A percentile compares a stretch with the other conserved stretches of the same genome.
Evolutionary conservation across 2,113 vertebrate species (phyloP).

Genomic region (Nothoprocta perdicaria): DNA sequence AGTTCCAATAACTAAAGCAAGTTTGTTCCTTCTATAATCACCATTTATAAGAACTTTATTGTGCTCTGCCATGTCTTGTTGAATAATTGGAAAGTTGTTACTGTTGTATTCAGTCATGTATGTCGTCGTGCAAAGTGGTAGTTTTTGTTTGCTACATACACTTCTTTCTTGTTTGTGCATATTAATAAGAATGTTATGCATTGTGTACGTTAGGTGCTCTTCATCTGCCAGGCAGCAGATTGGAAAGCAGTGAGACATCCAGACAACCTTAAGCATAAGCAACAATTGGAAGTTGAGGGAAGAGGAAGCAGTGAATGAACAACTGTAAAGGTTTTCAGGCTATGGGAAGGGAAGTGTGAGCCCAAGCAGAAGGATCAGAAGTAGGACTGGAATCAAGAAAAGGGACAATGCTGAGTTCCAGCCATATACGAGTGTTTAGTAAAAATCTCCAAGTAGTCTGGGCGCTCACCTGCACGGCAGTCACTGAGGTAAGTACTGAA

Average conservation of each 20-base stretch:
- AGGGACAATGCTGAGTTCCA: background rate
- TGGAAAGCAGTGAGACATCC: background rate
- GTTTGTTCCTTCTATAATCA: background rate
- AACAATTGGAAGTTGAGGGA: background rate
- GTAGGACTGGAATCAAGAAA: background rate
- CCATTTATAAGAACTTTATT: background rate
- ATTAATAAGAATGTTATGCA: background rate
- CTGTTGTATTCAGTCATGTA: background rate
- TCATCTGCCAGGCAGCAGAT: background rate
- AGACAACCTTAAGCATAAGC: background rate
- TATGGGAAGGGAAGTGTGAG: background rate
- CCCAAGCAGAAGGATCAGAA: background rate
- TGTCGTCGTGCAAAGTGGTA: background rate
- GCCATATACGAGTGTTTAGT: background rate
- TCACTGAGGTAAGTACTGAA: background rate
- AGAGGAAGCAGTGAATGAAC: background rate
- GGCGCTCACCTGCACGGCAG: background rate
- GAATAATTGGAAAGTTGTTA: background rate
- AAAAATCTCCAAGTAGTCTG: too few species aligned
- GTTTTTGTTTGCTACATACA: accelerated
- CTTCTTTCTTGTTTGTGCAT: background rate
- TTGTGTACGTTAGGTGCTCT: background rate
- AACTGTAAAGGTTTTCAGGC: background rate
- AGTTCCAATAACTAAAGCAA: background rate
- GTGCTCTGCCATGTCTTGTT: background rate